These are phyloP conservation scores for Patella depressa DNA, from an alignment of 2,888 invertebrate species.

Conservation along the genomic window DNA sequence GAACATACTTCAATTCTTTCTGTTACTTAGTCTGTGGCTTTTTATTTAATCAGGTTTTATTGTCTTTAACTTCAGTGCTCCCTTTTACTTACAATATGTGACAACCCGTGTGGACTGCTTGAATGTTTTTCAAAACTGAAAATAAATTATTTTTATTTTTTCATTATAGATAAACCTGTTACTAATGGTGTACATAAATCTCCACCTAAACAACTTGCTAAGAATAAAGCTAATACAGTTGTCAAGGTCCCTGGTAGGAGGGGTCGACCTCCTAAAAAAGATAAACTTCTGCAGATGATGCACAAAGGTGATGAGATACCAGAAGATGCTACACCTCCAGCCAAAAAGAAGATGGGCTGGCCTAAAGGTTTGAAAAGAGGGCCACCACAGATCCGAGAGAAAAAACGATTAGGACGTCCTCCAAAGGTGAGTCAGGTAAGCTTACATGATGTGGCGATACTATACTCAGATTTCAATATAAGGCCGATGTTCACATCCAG, in stretches of 20 bases:
- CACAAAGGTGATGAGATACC: not conserved
- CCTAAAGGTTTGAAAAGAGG: slow-evolving; percentile 34
- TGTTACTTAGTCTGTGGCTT: no score
- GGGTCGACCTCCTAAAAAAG: slow-evolving; percentile 35
- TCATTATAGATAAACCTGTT: not conserved
- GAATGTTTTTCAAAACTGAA: no score
- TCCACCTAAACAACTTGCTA: not conserved
- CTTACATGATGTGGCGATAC: no score
- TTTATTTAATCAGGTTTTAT: no score
- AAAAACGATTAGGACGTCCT: slow-evolving; percentile 28
- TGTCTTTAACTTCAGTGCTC: no score
- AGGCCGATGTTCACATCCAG: no score
- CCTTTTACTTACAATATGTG: no score
- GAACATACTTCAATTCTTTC: no score
- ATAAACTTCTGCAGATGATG: not conserved
- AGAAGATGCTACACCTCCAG: slow-evolving; percentile 10
- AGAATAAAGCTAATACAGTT: not conserved
- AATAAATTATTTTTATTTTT: not conserved
- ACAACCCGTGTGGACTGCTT: no score
- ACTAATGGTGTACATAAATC: not conserved
- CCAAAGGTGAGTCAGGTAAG: slow-evolving; percentile 24
- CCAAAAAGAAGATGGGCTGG: slow-evolving; percentile 6
- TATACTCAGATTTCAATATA: no score
- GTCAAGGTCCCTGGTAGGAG: slow-evolving; percentile 18
- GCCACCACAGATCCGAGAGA: slow-evolving; percentile 26